Percentiles rank a stretch among this genome's conserved stretches.
Evolutionary conservation across 2,113 vertebrate genomes (phyloP).

Genomic region (Galbula dea): DNA sequence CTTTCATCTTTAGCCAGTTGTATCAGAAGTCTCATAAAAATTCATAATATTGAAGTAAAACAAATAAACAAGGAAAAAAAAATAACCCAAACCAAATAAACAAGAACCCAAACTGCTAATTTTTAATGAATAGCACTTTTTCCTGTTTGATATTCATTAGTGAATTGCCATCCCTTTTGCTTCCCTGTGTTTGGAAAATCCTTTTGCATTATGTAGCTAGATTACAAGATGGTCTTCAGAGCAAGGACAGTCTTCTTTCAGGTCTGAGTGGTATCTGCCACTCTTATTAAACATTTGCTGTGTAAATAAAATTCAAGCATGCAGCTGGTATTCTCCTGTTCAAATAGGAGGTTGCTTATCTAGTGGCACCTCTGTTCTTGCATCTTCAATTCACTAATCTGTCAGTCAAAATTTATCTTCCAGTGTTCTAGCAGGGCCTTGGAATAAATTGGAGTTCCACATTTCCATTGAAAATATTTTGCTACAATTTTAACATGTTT

Average conservation of each 20-base stretch:
- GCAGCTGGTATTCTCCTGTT: not conserved
- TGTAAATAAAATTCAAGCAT: not conserved
- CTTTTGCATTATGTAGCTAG: not conserved
- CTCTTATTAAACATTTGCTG: not conserved
- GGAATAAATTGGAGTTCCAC: not conserved
- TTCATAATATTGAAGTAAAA: not conserved
- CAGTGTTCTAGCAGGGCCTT: not conserved
- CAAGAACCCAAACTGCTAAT: not conserved
- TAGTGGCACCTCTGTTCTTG: not conserved
- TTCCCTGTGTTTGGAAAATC: not conserved
- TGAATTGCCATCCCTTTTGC: not conserved
- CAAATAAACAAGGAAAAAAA: not conserved
- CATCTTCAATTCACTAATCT: not conserved
- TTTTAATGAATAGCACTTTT: not conserved
- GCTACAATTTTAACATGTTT: not conserved
- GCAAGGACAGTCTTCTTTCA: not conserved
- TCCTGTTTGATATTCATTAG: not conserved
- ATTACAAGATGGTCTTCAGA: not conserved
- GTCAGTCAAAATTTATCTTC: not conserved
- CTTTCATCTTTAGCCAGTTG: not conserved
- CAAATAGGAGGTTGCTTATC: not conserved
- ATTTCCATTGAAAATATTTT: not conserved
- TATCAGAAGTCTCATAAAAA: not conserved
- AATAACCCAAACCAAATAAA: too few relatives aligned
- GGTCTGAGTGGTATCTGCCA: not conserved